Evolutionary conservation across 2,888 invertebrate genomes (phyloP).

Genomic region (Exocentrus adspersus): DNA sequence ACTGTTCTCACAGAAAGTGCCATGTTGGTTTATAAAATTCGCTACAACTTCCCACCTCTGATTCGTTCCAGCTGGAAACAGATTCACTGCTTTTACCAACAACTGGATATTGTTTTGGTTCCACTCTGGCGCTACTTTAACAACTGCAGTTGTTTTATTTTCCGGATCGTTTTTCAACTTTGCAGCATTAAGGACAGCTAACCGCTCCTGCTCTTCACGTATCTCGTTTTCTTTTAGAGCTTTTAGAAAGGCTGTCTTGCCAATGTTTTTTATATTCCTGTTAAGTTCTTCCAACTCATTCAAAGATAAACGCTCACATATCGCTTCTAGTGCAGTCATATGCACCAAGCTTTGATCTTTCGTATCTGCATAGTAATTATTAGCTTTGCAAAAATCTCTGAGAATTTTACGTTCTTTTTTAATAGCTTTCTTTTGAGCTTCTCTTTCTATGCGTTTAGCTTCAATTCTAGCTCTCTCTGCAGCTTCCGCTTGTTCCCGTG

Average conservation of each 20-base stretch:
- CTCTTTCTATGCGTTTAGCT: conserved; percentile 84
- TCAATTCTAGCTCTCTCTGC: conserved; percentile 86
- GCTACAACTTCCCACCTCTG: conserved; percentile 89
- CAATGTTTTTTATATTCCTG: conserved; percentile 73
- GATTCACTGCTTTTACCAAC: conserved; percentile 95
- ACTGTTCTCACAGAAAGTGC: conserved; percentile 68
- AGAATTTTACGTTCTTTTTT: conserved; percentile 88
- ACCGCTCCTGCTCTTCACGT: conserved; percentile 81
- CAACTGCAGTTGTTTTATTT: conserved; percentile 63
- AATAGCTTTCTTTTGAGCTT: conserved; percentile 83
- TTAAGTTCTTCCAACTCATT: conserved; percentile 81
- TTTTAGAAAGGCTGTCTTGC: conserved; percentile 73
- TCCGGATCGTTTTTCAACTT: conserved; percentile 63
- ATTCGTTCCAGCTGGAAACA: conserved; percentile 97
- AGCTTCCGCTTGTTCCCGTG: conserved; percentile 81
- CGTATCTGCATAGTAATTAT: conserved; percentile 80
- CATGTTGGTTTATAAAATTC: conserved; percentile 93
- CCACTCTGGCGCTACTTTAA: conserved; percentile 76
- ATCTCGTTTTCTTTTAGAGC: conserved; percentile 78
- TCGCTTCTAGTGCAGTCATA: conserved; percentile 92
- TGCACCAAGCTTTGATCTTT: conserved; percentile 80
- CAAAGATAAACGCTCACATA: conserved; percentile 83
- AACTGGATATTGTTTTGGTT: conserved; percentile 85
- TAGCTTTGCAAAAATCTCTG: conserved; percentile 81
- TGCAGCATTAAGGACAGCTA: conserved; percentile 68